Evolutionary conservation across 2,888 invertebrate species (phyloP).

Genomic region (Pardosa pseudoannulata): DNA sequence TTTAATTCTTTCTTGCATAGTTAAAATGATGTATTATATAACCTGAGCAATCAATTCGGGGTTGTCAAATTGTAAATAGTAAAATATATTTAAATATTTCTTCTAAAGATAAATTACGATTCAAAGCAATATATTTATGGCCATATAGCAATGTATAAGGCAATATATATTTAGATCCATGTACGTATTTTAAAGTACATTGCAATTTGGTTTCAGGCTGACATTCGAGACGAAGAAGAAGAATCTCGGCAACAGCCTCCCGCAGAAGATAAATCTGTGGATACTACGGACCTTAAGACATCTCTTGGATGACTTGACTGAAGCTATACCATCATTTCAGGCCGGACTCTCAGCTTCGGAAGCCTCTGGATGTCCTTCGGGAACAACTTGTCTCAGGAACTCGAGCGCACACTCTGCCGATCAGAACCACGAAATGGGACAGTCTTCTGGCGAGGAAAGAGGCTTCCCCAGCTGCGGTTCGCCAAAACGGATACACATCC

Average conservation of each 20-base stretch:
- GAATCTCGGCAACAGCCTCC: conserved; percentile 23
- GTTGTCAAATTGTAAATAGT: too few relatives aligned
- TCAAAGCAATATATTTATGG: too few relatives aligned
- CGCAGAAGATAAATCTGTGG: conserved; percentile 65
- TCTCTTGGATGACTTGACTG: conserved; percentile 48
- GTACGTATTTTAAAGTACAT: too few relatives aligned
- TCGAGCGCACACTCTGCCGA: conserved; percentile 24
- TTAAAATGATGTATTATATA: too few relatives aligned
- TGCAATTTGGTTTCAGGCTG: too few relatives aligned
- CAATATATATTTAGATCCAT: too few relatives aligned
- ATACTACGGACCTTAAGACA: conserved; percentile 58
- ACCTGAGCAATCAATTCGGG: too few relatives aligned
- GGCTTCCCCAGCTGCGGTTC: conserved; percentile 39
- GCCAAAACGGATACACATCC: conserved; percentile 17
- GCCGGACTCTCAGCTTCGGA: conserved; percentile 39
- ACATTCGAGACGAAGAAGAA: conserved; percentile 39
- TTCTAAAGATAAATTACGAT: too few relatives aligned
- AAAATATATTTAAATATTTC: too few relatives aligned
- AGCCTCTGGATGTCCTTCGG: conserved; percentile 43
- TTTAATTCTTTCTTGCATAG: too few relatives aligned
- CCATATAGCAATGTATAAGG: too few relatives aligned
- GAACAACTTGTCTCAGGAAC: conserved; percentile 44
- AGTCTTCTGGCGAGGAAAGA: neutral
- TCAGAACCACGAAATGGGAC: neutral
- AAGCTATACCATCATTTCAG: neutral